phyloP scores from a whole-genome alignment of 2,888 invertebrate genomes.

The Eledona agricola region DNA sequence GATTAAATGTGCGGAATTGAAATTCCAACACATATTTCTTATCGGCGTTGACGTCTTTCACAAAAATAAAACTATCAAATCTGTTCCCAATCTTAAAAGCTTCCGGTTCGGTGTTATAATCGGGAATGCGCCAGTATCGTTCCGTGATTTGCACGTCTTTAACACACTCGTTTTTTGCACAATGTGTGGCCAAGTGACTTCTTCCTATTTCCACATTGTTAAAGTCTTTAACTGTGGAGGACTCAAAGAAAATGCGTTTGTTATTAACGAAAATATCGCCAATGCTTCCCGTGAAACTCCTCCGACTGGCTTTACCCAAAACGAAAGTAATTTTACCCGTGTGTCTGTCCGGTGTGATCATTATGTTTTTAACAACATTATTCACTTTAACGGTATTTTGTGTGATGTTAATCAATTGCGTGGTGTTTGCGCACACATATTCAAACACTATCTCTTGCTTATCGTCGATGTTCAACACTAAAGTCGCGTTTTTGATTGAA shows the following conservation, averaged over 20 bases:
- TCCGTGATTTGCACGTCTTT: conserved; percentile 62
- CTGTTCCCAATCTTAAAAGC: conserved; percentile 90
- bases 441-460: background rate
- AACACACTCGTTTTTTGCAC: conserved; percentile 39
- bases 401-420: conserved; percentile 38
- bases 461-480: conserved; percentile 11
- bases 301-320: too few relatives aligned
- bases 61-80: conserved; percentile 74
- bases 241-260: conserved; percentile 73
- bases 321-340: too few relatives aligned
- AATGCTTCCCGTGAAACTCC: conserved; percentile 13
- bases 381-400: conserved; percentile 21
- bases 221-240: conserved; percentile 67
- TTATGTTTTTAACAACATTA: conserved; percentile 17
- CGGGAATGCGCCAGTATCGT: conserved; percentile 71
- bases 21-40: conserved; percentile 75
- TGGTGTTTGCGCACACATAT: conserved; percentile 1
- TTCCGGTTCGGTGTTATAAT: conserved; percentile 79
- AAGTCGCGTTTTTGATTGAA: conserved; percentile 36
- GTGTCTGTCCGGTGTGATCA: too few relatives aligned
- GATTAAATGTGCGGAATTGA: conserved; percentile 87
- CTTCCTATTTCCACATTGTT: conserved; percentile 75
- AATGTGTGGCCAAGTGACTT: conserved; percentile 21
- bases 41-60: conserved; percentile 71
- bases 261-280: conserved; percentile 17